phyloP scores from a whole-genome alignment of 2,888 invertebrate genomes.

The Mesorhabditis belari region DNA sequence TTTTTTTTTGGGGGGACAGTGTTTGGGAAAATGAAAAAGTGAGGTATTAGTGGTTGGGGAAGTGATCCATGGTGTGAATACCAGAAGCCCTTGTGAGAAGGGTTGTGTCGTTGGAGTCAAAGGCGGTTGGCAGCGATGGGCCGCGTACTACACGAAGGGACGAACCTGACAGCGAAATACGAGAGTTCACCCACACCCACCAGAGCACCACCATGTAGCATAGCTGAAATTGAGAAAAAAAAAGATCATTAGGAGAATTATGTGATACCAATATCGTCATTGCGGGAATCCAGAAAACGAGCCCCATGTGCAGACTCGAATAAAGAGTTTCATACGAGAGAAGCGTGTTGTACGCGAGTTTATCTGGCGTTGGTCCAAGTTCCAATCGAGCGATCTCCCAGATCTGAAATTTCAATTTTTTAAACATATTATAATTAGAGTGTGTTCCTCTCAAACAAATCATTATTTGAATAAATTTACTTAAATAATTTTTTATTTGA shows the following conservation, averaged over 20 bases:
- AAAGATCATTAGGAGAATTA: not conserved
- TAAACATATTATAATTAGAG: not conserved
- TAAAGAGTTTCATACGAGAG: slow-evolving; percentile 32
- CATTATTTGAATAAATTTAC: too few relatives aligned
- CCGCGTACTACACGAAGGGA: slow-evolving; percentile 2
- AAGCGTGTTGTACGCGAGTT: not conserved
- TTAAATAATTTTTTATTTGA: too few relatives aligned
- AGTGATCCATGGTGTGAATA: not conserved
- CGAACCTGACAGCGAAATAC: slow-evolving; percentile 29
- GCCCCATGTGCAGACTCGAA: slow-evolving; percentile 40
- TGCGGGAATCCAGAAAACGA: slow-evolving; percentile 48
- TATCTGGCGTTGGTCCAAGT: slow-evolving; percentile 2
- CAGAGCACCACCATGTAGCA: slow-evolving; percentile 45
- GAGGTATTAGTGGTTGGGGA: not conserved
- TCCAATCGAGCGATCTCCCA: slow-evolving; percentile 45
- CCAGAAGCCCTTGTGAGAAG: slow-evolving; percentile 26
- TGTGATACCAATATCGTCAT: slow-evolving; percentile 38
- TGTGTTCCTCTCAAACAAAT: too few relatives aligned
- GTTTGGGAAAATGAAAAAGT: not conserved
- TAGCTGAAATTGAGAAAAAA: slow-evolving; percentile 22
- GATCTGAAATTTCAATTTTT: slow-evolving; percentile 33
- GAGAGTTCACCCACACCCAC: slow-evolving; percentile 50
- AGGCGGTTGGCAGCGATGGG: slow-evolving; percentile 31
- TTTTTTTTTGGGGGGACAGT: not conserved
- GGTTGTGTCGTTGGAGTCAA: slow-evolving; percentile 40